These are phyloP conservation scores for Lepus oiostolus DNA, from an alignment of 2,797 vertebrate genomes.

Conservation along the genomic window DNA sequence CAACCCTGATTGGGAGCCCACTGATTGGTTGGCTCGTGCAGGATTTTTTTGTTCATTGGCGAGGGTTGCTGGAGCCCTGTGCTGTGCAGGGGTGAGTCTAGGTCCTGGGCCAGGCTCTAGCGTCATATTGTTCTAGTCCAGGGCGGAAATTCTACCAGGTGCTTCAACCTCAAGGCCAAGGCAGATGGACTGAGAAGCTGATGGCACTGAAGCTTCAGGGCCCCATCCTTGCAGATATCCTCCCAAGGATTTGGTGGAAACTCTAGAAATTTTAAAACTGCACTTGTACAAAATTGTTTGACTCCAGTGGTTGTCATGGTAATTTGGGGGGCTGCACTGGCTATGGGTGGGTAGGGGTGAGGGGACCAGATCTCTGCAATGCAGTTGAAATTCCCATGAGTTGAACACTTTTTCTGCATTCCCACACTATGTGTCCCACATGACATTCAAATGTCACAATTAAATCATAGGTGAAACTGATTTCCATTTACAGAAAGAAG, in stretches of 20 bases:
- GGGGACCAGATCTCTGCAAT: not conserved
- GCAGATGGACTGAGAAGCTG: not conserved
- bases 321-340: not conserved
- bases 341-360: not conserved
- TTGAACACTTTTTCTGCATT: not conserved
- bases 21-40: not conserved
- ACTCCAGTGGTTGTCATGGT: not conserved
- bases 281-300: not conserved
- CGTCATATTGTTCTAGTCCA: not conserved
- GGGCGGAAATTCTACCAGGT: not conserved
- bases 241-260: not conserved
- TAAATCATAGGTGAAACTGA: not conserved
- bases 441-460: not conserved
- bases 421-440: fast-evolving
- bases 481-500: not conserved
- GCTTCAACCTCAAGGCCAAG: not conserved
- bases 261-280: not conserved
- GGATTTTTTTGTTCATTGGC: not conserved
- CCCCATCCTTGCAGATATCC: not conserved
- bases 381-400: fast-evolving
- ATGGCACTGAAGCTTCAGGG: not conserved
- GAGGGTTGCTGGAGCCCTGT: not conserved
- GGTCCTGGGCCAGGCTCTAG: not conserved
- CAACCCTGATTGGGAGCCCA: not conserved
- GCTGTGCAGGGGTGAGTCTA: not conserved